Evolutionary conservation across 1,140 invertebrate genomes (phyloP).

Genomic region (Plutomurus gul): DNA sequence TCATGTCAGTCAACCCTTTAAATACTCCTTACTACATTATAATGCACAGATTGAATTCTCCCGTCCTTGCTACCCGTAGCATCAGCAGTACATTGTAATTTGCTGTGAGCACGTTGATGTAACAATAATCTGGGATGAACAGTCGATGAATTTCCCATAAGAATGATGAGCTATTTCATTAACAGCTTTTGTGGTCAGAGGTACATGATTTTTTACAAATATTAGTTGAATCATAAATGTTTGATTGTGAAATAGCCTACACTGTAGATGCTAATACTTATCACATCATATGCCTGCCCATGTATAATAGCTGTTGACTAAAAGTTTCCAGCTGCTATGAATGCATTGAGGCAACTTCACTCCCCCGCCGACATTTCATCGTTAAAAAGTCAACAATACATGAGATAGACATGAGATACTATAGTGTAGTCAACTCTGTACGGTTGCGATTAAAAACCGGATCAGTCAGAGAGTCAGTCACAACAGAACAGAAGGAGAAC

Average conservation of each 20-base stretch:
- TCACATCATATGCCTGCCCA: no score
- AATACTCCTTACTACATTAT: no score
- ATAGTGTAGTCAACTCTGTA: neutral
- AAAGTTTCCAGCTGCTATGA: constrained; percentile 7
- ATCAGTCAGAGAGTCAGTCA: constrained; percentile 11
- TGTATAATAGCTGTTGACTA: no score
- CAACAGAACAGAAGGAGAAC: neutral
- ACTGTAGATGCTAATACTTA: no score
- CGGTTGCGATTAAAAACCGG: constrained; percentile 8
- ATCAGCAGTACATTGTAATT: no score
- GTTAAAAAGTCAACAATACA: constrained; percentile 19
- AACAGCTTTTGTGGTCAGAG: neutral
- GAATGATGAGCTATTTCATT: neutral
- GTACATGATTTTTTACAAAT: neutral
- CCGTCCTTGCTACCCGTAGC: no score
- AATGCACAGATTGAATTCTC: neutral
- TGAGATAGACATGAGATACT: neutral
- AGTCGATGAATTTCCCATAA: neutral
- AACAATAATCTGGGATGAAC: neutral
- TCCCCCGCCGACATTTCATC: constrained; percentile 21
- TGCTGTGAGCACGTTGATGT: no score
- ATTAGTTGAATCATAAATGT: constrained; percentile 12
- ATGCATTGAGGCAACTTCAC: constrained; percentile 7
- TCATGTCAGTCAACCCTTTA: no score
- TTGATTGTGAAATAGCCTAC: constrained; percentile 11